Evolutionary conservation across 2,113 vertebrate species (phyloP).

Genomic region (Aptenodytes patagonicus): DNA sequence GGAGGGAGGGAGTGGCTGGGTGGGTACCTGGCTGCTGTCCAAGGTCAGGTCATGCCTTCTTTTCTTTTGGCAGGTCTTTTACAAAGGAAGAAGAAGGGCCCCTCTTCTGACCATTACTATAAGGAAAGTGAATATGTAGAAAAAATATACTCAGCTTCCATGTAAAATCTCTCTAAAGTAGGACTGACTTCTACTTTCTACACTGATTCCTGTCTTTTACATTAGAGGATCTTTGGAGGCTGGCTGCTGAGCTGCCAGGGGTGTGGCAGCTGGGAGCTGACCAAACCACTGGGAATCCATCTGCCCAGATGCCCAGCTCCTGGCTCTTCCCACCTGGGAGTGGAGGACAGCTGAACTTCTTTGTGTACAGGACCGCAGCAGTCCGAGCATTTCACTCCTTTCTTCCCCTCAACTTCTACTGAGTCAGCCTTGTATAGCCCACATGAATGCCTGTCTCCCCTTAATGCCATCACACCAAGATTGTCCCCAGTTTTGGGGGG

Average conservation of each 20-base stretch:
- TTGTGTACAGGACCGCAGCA: background rate
- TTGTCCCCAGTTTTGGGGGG: rapidly evolving
- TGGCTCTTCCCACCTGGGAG: background rate
- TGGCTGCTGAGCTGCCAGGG: background rate
- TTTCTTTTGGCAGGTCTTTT: background rate
- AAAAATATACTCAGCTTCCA: background rate
- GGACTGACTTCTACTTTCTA: background rate
- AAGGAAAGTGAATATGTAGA: background rate
- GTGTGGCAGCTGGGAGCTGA: background rate
- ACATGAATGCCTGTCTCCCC: background rate
- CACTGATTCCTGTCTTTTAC: background rate
- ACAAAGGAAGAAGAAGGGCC: background rate
- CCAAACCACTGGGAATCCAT: background rate
- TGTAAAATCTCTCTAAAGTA: background rate
- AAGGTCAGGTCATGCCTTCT: background rate
- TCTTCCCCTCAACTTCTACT: background rate
- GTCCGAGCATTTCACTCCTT: background rate
- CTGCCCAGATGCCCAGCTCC: background rate
- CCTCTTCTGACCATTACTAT: background rate
- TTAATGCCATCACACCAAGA: background rate
- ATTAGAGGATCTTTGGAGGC: background rate
- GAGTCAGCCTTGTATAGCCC: background rate
- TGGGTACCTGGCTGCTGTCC: background rate
- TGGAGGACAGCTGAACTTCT: background rate
- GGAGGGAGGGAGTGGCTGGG: no score